Conservation (phyloP, 1,140 invertebrate species). For the Drosophila truncata region DNA sequence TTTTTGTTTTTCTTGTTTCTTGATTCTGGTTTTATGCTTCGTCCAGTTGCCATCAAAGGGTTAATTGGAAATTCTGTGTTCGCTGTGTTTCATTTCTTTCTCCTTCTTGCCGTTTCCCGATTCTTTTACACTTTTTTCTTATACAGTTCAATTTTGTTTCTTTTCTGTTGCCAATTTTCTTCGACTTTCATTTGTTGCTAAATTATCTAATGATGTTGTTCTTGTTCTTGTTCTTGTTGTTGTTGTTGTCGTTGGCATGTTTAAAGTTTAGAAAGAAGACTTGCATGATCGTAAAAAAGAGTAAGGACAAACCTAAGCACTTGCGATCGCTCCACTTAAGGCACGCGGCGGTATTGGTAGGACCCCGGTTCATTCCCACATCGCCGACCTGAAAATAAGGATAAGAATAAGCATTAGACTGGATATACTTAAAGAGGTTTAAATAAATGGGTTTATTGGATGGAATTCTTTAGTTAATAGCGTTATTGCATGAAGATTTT, state of each 20-base stretch:
- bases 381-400: conserved; percentile 70
- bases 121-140: conserved; percentile 23
- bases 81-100: conserved; percentile 17
- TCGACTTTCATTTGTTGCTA: conserved; percentile 48
- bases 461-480: not conserved
- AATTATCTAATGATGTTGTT: conserved; percentile 75
- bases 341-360: conserved; percentile 70
- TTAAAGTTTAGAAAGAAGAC: conserved; percentile 73
- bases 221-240: conserved; percentile 51
- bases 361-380: conserved; percentile 67
- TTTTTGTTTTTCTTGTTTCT: conserved; percentile 23
- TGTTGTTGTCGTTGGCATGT: conserved; percentile 70
- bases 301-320: conserved; percentile 84
- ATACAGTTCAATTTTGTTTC: conserved; percentile 54
- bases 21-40: conserved; percentile 16
- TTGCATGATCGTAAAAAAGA: conserved; percentile 76
- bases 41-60: conserved; percentile 50
- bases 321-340: conserved; percentile 80
- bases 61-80: conserved; percentile 68
- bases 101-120: conserved; percentile 26
- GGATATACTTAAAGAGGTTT: too few relatives aligned
- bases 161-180: conserved; percentile 27
- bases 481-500: too few relatives aligned
- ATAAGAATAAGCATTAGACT: not conserved
- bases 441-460: not conserved